phyloP scores from a whole-genome alignment of 1,140 invertebrate genomes.

The Panulirus ornatus region DNA sequence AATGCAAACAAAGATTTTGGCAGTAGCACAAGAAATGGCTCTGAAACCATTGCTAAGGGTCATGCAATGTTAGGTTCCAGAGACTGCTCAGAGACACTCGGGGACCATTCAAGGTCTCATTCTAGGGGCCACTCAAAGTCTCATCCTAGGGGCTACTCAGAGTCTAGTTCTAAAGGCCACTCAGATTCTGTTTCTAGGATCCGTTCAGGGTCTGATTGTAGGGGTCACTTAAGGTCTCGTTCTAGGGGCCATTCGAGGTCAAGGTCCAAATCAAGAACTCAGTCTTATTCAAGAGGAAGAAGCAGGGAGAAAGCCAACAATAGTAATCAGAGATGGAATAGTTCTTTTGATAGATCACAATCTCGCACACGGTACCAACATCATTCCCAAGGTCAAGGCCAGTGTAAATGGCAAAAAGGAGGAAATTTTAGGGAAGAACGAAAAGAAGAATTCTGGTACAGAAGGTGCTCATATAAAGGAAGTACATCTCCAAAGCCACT shows the following conservation, averaged over 20 bases:
- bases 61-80: neutral
- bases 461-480: neutral
- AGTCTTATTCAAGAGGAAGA: neutral
- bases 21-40: neutral
- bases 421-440: neutral
- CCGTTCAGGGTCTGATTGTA: neutral
- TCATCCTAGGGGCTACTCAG: neutral
- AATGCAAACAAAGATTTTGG: neutral
- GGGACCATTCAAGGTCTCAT: neutral
- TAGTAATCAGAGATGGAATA: neutral
- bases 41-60: neutral
- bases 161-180: neutral
- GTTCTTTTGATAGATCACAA: neutral
- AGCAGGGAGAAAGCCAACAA: neutral
- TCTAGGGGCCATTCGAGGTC: neutral
- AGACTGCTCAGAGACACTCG: neutral
- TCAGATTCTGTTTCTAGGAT: slow-evolving; percentile 4
- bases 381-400: slow-evolving; percentile 1
- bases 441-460: neutral
- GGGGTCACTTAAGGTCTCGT: neutral
- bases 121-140: slow-evolving; percentile 18
- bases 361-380: neutral
- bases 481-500: slow-evolving; percentile 16
- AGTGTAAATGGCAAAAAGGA: neutral
- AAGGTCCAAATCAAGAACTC: neutral